Evolutionary conservation across 1,140 invertebrate species (phyloP).

Genomic region (Saccostrea cuccullata): DNA sequence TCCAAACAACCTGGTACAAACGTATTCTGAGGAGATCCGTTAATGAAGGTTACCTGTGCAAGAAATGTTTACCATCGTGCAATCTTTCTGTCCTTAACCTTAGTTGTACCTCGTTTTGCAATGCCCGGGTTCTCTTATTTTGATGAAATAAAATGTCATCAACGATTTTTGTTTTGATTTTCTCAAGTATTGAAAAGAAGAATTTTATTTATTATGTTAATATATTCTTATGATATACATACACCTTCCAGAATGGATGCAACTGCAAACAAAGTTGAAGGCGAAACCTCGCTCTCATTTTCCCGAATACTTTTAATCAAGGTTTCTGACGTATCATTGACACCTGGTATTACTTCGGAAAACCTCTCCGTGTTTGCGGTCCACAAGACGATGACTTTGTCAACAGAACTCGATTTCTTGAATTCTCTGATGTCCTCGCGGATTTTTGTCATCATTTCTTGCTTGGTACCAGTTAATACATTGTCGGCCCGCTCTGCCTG

Average conservation of each 20-base stretch:
- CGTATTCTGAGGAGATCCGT: constrained; percentile 98
- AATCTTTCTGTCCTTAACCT: neutral
- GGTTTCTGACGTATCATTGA: constrained; percentile 92
- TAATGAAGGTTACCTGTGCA: constrained; percentile 93
- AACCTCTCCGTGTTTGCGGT: constrained; percentile 98
- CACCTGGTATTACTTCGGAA: constrained; percentile 85
- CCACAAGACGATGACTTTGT: constrained; percentile 94
- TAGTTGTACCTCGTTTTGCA: neutral
- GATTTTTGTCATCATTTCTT: constrained; percentile 85
- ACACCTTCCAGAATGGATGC: constrained; percentile 93
- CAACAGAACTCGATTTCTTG: constrained; percentile 82
- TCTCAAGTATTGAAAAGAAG: neutral
- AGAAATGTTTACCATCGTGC: neutral
- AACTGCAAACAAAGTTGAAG: constrained; percentile 95
- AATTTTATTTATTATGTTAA: neutral
- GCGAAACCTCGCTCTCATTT: constrained; percentile 90
- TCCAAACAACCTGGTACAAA: constrained; percentile 94
- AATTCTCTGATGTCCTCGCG: constrained; percentile 92
- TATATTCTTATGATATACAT: constrained; percentile 65
- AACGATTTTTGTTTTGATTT: neutral
- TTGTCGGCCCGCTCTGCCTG: constrained; percentile 92
- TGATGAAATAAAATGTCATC: neutral
- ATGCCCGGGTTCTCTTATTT: neutral
- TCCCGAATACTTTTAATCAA: constrained; percentile 87
- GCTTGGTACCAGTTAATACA: constrained; percentile 84